Conservation (phyloP, 2,113 vertebrate genomes). For the Silurus glanis region DNA sequence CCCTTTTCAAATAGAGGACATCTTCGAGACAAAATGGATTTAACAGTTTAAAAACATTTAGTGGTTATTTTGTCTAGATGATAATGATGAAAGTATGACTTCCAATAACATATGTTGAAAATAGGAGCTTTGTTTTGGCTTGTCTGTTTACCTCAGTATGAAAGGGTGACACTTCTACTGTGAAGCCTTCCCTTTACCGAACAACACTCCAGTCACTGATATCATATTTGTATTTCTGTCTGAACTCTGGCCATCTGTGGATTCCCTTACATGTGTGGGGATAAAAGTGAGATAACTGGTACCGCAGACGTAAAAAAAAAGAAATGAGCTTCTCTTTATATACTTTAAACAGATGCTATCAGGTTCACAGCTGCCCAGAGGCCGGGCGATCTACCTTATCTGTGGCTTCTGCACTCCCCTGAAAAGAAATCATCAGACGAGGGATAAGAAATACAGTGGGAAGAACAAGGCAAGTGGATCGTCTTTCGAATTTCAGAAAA, state of each 20-base stretch:
- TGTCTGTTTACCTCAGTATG: conserved; percentile 56
- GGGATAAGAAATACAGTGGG: conserved; percentile 39
- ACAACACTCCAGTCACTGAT: conserved; percentile 48
- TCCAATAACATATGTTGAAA: conserved; percentile 48
- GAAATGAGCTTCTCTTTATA: conserved; percentile 57
- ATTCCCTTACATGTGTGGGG: conserved; percentile 60
- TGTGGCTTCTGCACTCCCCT: conserved; percentile 61
- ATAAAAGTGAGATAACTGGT: conserved; percentile 63
- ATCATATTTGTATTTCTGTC: conserved; percentile 63
- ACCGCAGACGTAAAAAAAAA: conserved; percentile 62
- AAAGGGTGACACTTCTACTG: conserved; percentile 46
- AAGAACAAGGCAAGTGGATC: conserved; percentile 46
- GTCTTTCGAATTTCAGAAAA: conserved; percentile 39
- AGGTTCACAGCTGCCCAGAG: conserved; percentile 66
- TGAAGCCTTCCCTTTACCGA: conserved; percentile 28
- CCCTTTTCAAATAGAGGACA: conserved; percentile 45
- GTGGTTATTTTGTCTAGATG: conserved; percentile 67
- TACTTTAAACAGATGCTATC: conserved; percentile 74
- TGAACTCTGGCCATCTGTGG: conserved; percentile 63
- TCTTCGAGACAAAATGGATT: conserved; percentile 47
- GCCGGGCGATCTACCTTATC: conserved; percentile 63
- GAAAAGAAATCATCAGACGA: conserved; percentile 67
- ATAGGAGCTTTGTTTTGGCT: conserved; percentile 53
- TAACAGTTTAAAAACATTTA: conserved; percentile 57
- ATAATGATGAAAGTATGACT: conserved; percentile 55